Base-by-base conservation (phyloP, 2,113 vertebrate species). In the Colossoma macropomum region DNA sequence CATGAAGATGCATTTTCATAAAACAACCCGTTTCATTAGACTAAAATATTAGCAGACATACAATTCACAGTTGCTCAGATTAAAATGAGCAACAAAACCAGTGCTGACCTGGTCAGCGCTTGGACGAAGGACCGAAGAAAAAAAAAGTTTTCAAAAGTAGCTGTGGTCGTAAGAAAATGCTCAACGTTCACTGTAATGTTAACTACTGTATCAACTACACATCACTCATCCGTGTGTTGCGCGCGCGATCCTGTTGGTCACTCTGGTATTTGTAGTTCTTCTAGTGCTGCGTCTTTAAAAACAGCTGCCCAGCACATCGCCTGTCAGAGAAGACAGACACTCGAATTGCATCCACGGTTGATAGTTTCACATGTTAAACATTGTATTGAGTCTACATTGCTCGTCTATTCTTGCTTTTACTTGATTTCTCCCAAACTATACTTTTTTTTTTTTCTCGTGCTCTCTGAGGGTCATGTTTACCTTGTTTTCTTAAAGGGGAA, bases 231-330 rank as follows among this genome's bases (percentile, higher is more conserved):
- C 1, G 41, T 45, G 4, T 9, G 10, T 9, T 38, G 13, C 16
- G 50, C 50, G n/a, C n/a, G n/a, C 17, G 15, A 15, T 0, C 50
- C 2, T 15, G 50, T 17, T 17, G 2, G 63, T 32, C 3, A 21
- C 15, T 19, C 15, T 68, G 65, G 65, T 32, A 68, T 68, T 68
- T 68, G 65, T 32, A 59, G 54, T 59, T 59, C 54, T 59, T 59
- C n/a, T 9, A 59, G 54, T 38, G 2, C 52, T 56, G 27, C 23
- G 32, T 23, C 32, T 38, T 69, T 38, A 69, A 69, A 38, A 16
- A 34, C 16, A 38, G 66, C 16, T 38, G 66, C 21, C 66, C 66
- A 69, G 5, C 12, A 69, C 9, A 23, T 19, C 66, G 66, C 66
- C 66, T 16, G 66, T 23, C 19, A 38, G 17, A 11, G 10, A 38